Percentiles rank a stretch among this genome's conserved stretches.
These are phyloP conservation scores for Neosalanx taihuensis DNA, from an alignment of 2,797 vertebrate genomes.

Conservation along the genomic window DNA sequence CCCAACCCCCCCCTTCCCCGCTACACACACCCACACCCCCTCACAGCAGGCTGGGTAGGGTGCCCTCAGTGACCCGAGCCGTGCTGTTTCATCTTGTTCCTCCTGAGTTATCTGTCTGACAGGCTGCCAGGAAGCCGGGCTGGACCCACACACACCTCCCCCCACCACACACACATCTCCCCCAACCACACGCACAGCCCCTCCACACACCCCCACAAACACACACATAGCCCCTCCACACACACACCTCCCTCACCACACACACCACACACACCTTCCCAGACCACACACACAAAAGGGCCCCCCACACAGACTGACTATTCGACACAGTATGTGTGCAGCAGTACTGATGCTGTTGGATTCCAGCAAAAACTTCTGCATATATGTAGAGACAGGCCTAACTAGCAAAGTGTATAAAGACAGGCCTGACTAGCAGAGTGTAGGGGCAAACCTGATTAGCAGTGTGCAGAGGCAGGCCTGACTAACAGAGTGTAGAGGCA, in stretches of 20 bases:
- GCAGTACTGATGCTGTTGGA: no score
- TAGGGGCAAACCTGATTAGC: no score
- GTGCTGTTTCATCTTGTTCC: slow-evolving; percentile 38
- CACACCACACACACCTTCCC: no score
- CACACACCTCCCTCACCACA: no score
- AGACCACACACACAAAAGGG: not conserved
- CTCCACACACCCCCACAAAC: no score
- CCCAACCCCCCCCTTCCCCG: not conserved
- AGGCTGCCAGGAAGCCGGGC: slow-evolving; percentile 26
- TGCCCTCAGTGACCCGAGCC: slow-evolving; percentile 37
- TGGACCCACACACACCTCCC: slow-evolving; percentile 13
- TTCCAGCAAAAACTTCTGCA: no score
- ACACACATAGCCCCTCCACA: no score
- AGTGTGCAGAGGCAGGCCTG: slow-evolving; percentile 15
- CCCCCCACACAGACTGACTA: slow-evolving; percentile 32
- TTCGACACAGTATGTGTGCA: slow-evolving; percentile 1
- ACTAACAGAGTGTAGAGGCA: not conserved
- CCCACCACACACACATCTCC: no score
- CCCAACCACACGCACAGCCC: no score
- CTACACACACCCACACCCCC: not conserved
- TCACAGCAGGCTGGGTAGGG: slow-evolving; percentile 13
- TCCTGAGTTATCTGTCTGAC: slow-evolving; percentile 41
- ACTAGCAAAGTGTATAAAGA: not conserved
- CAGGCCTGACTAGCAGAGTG: slow-evolving; percentile 26
- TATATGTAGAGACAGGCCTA: no score